Percentiles rank a stretch among this genome's conserved stretches.
These are phyloP conservation scores for Ptilodon capucinus DNA, from an alignment of 2,888 invertebrate species.

Conservation along the genomic window DNA sequence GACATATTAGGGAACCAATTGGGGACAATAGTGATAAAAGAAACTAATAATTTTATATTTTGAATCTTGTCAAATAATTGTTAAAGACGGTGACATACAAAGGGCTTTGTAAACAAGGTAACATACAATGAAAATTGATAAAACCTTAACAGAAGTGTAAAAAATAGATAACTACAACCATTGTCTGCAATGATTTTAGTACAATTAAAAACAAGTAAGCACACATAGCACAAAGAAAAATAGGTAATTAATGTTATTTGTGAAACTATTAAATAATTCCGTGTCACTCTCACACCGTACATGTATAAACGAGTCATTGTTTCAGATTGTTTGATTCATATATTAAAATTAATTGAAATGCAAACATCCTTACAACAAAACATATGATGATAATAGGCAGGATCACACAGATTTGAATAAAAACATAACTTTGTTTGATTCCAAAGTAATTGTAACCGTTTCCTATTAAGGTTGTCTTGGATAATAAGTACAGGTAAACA, in stretches of 20 bases:
- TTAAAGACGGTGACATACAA: too few relatives aligned
- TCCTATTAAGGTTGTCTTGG: conserved; percentile 14
- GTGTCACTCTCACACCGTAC: too few relatives aligned
- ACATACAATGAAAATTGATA: not conserved
- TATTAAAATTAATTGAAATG: conserved; percentile 24
- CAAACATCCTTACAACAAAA: conserved; percentile 15
- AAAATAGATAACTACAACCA: not conserved
- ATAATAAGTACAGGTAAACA: conserved; percentile 46
- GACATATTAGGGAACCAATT: too few relatives aligned
- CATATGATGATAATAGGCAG: conserved; percentile 5
- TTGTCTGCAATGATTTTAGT: too few relatives aligned
- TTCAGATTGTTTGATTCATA: conserved; percentile 22
- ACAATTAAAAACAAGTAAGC: not conserved
- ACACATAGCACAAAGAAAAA: not conserved
- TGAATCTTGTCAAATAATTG: too few relatives aligned
- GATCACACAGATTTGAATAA: conserved; percentile 20
- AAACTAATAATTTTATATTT: too few relatives aligned
- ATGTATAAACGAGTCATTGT: conserved; percentile 13
- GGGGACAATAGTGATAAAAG: too few relatives aligned
- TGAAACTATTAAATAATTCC: too few relatives aligned
- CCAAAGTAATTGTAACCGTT: conserved; percentile 11
- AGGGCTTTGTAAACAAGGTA: not conserved
- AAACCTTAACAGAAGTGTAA: not conserved
- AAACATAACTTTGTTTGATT: conserved; percentile 23
- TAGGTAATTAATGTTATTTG: too few relatives aligned